Conservation (phyloP, 2,797 vertebrate genomes). For the Cuniculus paca region DNA sequence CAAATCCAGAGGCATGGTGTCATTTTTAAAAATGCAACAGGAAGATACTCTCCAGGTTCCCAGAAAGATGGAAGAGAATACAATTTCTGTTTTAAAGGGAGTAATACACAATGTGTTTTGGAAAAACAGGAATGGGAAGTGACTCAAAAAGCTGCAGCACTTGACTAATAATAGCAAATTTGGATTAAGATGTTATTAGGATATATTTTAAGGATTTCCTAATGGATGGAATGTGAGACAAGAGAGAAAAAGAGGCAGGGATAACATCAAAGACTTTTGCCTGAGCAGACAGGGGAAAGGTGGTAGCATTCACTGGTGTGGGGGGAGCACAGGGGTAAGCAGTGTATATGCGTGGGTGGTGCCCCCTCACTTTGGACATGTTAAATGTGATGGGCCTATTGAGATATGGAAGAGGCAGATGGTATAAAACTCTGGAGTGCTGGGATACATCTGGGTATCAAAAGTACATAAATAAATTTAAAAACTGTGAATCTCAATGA, state of each 20-base stretch:
- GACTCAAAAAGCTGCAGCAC: too few relatives aligned
- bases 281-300: background rate
- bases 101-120: background rate
- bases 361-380: too few relatives aligned
- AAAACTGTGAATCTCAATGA: background rate
- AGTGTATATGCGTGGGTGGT: accelerated
- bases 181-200: background rate
- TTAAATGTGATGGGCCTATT: background rate
- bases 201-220: background rate
- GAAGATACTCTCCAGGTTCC: background rate
- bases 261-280: background rate
- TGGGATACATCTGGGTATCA: background rate
- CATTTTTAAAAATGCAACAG: background rate
- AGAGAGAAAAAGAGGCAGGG: background rate
- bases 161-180: too few relatives aligned
- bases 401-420: accelerated
- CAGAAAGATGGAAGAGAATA: background rate
- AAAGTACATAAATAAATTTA: background rate
- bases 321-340: background rate
- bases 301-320: background rate
- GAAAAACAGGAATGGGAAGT: background rate
- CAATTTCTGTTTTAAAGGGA: background rate
- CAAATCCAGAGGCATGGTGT: background rate
- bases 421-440: background rate
- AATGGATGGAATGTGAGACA: background rate